These are phyloP conservation scores for Rousettus madagascariensis DNA, from an alignment of 2,797 vertebrate genomes.

Conservation along the genomic window DNA sequence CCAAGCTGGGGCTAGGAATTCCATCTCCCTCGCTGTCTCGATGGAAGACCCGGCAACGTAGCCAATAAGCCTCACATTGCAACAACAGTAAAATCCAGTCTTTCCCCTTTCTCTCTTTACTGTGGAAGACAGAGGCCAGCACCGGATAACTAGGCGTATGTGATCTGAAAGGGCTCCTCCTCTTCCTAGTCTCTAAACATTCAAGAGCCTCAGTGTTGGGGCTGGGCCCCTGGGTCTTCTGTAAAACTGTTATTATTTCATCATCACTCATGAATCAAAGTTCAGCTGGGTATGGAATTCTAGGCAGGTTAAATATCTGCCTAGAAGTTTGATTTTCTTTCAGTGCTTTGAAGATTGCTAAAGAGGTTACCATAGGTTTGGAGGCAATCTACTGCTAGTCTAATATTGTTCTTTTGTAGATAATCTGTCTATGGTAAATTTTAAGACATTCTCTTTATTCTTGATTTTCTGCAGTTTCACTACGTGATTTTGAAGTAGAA, in stretches of 20 bases:
- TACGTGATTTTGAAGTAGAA: background rate
- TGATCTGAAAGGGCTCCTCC: background rate
- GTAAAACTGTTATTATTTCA: background rate
- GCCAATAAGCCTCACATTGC: accelerated
- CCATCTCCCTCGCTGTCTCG: background rate
- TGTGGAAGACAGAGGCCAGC: background rate
- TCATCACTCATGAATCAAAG: background rate
- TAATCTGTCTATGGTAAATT: background rate
- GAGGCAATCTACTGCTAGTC: background rate
- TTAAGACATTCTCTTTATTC: background rate
- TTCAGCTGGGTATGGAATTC: background rate
- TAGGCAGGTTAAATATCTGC: background rate
- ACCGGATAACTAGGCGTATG: accelerated
- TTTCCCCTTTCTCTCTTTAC: background rate
- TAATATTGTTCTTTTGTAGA: background rate
- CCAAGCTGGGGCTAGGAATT: background rate
- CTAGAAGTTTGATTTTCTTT: background rate
- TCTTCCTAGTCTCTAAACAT: background rate
- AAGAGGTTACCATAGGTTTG: background rate
- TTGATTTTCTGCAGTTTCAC: constrained; percentile 6
- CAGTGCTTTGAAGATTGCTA: background rate
- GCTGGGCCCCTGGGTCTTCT: background rate
- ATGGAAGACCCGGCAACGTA: background rate
- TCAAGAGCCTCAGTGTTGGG: background rate
- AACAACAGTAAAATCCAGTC: background rate